Base-by-base conservation (phyloP, 2,888 invertebrate genomes). In the Papilio elwesi region DNA sequence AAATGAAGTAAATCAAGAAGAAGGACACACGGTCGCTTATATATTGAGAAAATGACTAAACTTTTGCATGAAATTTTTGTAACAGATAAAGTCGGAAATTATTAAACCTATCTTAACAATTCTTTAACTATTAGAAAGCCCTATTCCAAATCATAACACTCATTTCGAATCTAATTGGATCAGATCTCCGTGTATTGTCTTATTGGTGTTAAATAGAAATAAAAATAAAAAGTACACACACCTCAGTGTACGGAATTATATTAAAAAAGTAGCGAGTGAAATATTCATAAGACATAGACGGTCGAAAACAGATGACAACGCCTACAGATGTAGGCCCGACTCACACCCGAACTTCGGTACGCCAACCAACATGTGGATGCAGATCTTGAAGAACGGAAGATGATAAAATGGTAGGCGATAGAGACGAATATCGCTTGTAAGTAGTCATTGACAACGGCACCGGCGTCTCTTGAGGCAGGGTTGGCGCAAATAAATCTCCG, bases 391-490 rank as follows among this genome's bases (percentile, higher is more conserved):
- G 48, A 38, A 16, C 16, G 16, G 57, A 63, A 43, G 47, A 47
- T 71, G 47, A 47, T n/a, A 47, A 47, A 48, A 12, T 13, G 6
- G 53, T 26, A 26, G 13, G 62, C 8, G 52, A 76, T 82, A 86
- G 78, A 79, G 83, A 77, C 79, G 75, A 82, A 82, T 82, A 74
- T 85, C 75, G 82, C 75, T 74, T 80, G 77, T 70, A 76, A 76
- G 78, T 82, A 77, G 80, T 80, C 79, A 82, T 82, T 82, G 82
- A 83, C 80, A 81, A 48, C 77, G 75, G 77, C 81, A 80, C 26
- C 79, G 77, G 76, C 76, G 80, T 85, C 86, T 87, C 84, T 79
- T 78, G 81, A 86, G 87, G 84, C 87, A 89, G 89, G 90, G 90
- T 86, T 88, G 87, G 83, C 82, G 82, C 85, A 85, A 88, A 84